Evolutionary conservation across 2,888 invertebrate species (phyloP), one percentile per base, ranked within the genome.

Genomic region (Diploptera punctata): DNA sequence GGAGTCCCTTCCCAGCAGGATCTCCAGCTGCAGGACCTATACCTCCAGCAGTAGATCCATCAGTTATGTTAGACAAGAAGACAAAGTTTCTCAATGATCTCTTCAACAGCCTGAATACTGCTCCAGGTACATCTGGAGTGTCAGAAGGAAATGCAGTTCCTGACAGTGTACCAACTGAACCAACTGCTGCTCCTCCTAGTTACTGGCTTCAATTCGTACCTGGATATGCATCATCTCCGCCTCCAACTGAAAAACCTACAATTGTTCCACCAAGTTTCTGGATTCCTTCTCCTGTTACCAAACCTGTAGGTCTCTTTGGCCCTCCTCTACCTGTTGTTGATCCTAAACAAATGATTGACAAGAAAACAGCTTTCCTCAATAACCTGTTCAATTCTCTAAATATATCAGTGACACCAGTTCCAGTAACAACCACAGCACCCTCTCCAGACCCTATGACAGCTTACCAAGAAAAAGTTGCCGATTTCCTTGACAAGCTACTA

Each of bases 401-500:
- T 1, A 79, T 79, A 0, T 79, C 76, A 21, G 78, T 80, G 2
- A 9, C 62, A 44, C 19, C 76, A 62, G 47, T 62, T 5, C 5
- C 69, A n/a, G 71, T 68, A 1, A 61, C 67, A 26, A 65, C 67
- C 21, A 44, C 62, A 47, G 49, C 24, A 16, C 29, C 65, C 13
- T 44, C 60, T 3, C 67, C 80, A 1, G 78, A 73, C 10, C 80
- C 82, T 9, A 76, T 74, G n/a, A 80, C 79, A 24, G 33, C 61
- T 44, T 82, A 82, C 67, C 78, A 76, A 5, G 70, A 77, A 5
- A 82, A 82, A 71, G 80, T 82, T 1, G 76, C 77, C 0, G 71
- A 73, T 0, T 82, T 82, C 44, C 72, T 82, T 24, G 78, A 79
- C 16, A 81, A 81, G 73, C 73, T 82, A 2, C 80, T 82, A 31